phyloP scores from a whole-genome alignment of 2,888 invertebrate species.

The Embidobia sp. region DNA sequence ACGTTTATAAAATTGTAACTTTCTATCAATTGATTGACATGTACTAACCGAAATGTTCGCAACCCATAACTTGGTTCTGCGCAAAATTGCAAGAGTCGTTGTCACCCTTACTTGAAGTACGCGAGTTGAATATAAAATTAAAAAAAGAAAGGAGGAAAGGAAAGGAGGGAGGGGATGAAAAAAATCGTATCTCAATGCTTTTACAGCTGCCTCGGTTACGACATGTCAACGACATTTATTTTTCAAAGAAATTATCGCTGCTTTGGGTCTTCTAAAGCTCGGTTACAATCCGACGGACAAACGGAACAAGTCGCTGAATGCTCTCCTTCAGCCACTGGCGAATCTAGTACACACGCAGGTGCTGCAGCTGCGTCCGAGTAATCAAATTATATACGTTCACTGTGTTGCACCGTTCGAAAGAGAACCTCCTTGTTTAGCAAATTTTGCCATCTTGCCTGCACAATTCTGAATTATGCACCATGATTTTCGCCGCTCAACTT shows the following conservation, averaged over 20 bases:
- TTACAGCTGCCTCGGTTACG: slow-evolving; percentile 59
- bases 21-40: too few species aligned
- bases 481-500: slow-evolving; percentile 15
- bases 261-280: slow-evolving; percentile 52
- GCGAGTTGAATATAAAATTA: slow-evolving; percentile 23
- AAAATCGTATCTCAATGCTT: slow-evolving; percentile 48
- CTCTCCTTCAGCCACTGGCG: slow-evolving; percentile 64
- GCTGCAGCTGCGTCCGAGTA: slow-evolving; percentile 64
- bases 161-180: slow-evolving; percentile 1
- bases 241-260: slow-evolving; percentile 62
- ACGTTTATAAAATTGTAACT: too few species aligned
- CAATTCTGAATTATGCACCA: slow-evolving; percentile 20
- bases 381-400: slow-evolving; percentile 61
- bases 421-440: slow-evolving; percentile 46
- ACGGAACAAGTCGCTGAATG: slow-evolving; percentile 64
- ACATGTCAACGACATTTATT: slow-evolving; percentile 55
- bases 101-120: slow-evolving; percentile 26
- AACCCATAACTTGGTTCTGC: neutral
- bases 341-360: slow-evolving; percentile 65
- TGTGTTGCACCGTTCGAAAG: slow-evolving; percentile 30
- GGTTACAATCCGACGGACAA: slow-evolving; percentile 60
- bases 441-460: slow-evolving; percentile 17
- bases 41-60: too few species aligned
- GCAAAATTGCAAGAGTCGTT: slow-evolving; percentile 31
- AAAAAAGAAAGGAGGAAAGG: neutral